Base-by-base conservation (phyloP, 2,113 vertebrate genomes). In the Rhinolophus ferrumequinum region DNA sequence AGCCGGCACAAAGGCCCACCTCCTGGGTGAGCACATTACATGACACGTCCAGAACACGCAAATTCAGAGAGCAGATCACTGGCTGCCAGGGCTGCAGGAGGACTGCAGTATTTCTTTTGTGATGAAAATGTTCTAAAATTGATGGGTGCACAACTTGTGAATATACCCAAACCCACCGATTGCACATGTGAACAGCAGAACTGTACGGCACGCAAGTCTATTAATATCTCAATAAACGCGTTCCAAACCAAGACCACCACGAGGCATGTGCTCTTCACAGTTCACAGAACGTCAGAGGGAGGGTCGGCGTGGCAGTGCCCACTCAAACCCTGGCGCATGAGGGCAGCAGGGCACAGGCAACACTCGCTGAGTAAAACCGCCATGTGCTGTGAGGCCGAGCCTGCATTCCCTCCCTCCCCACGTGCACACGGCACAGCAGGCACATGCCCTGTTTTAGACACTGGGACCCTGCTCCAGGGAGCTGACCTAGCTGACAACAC, bases 151-250 rank as follows among this genome's bases (percentile, higher is more conserved):
- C 8, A 5, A 9, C 15, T 35, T 12, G 30, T 26, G 41, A 33
- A 30, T 3, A 10, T 0, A 14, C 14, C 5, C 0, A 52, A 14
- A 33, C 33, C 47, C 24, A 2, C 58, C 6, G 2, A 1, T 3
- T 1, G 47, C 14, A 44, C 7, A 0, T 44, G 41, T 50, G 5
- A 50, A 50, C 35, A 22, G 13, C 35, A 28, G 13, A 16, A 26
- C 24, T 13, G 35, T 0, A 16, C 0, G 0, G 73, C 0, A 0
- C 0, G 19, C 7, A 4, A 30, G 28, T 8, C 28, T 1, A 6
- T 44, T 44, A 44, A 44, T 44, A 44, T 5, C 77, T 70, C 60
- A 50, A 6, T 18, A 30, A 60, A 21, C 22, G 38, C 19, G 50
- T 18, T 69, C 28, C 4, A 18, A 30, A 9, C 35, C n/a, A 44